Conservation (phyloP, 1,140 invertebrate genomes). For the Mylabris phalerata region DNA sequence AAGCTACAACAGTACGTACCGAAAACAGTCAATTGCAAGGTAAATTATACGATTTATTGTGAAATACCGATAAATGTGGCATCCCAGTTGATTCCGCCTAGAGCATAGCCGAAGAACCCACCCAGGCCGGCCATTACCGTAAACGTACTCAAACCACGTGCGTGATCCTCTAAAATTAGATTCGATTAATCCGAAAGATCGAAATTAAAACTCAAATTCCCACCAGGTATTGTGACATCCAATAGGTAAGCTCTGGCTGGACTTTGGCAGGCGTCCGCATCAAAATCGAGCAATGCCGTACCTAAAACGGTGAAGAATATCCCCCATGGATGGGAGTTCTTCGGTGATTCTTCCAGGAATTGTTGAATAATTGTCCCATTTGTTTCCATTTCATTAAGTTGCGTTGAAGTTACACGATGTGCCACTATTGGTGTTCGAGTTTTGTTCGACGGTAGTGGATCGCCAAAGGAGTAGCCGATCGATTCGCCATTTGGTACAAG, state of each 20-base stretch:
- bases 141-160: constrained; percentile 86
- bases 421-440: constrained; percentile 39
- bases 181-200: not conserved
- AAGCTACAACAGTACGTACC: too few species aligned
- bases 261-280: constrained; percentile 93
- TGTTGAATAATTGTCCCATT: not conserved
- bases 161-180: constrained; percentile 72
- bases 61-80: constrained; percentile 60
- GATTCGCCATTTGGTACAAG: constrained; percentile 86
- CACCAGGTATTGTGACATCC: constrained; percentile 83
- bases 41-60: too few species aligned
- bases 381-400: constrained; percentile 14
- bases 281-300: constrained; percentile 89
- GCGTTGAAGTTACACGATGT: constrained; percentile 38
- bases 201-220: not conserved
- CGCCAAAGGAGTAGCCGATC: constrained; percentile 75
- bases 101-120: constrained; percentile 85
- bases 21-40: too few species aligned
- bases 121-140: constrained; percentile 95
- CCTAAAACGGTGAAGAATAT: constrained; percentile 89
- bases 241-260: constrained; percentile 87
- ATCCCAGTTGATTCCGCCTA: constrained; percentile 93
- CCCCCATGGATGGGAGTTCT: constrained; percentile 69
- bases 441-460: constrained; percentile 44
- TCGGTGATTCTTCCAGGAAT: constrained; percentile 1